A percentile compares a stretch with the other conserved stretches of the same genome.
These are phyloP conservation scores for Ceratoteleas bidentatus DNA, from an alignment of 1,140 invertebrate species.

Conservation along the genomic window DNA sequence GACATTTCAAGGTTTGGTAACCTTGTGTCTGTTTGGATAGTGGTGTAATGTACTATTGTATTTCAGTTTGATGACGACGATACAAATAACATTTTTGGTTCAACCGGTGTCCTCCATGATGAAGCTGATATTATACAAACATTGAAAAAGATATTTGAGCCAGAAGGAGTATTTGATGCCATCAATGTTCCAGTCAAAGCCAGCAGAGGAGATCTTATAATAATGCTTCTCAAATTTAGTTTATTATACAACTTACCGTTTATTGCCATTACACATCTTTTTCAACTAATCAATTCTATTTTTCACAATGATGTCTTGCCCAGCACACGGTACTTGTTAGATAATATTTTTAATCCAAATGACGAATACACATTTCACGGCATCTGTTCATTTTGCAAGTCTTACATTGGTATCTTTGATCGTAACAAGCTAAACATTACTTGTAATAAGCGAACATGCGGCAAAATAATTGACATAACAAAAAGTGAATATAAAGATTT, in stretches of 20 bases:
- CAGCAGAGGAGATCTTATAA: slow-evolving; percentile 1
- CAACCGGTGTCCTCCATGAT: too few species aligned
- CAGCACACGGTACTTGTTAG: slow-evolving; percentile 15
- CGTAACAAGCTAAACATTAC: background rate
- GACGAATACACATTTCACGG: slow-evolving; percentile 2
- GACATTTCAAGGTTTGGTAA: too few species aligned
- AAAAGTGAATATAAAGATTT: slow-evolving; percentile 12
- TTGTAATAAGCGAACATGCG: slow-evolving; percentile 1
- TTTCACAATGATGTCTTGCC: slow-evolving; percentile 11
- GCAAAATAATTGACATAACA: background rate
- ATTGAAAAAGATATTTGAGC: background rate
- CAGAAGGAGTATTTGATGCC: background rate
- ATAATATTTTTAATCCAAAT: slow-evolving; percentile 20
- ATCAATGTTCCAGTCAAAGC: slow-evolving; percentile 2
- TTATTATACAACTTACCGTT: slow-evolving; percentile 8
- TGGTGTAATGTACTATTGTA: too few species aligned
- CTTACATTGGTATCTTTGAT: slow-evolving; percentile 4
- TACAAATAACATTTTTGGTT: too few species aligned
- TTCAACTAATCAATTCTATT: slow-evolving; percentile 11
- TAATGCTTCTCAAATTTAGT: slow-evolving; percentile 10
- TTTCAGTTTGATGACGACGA: too few species aligned
- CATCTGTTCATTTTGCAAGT: background rate
- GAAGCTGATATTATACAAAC: background rate
- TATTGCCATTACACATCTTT: slow-evolving; percentile 6
- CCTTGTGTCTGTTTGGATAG: too few species aligned